Conservation (phyloP, 1,140 invertebrate species). For the Polypedilum vanderplanki region DNA sequence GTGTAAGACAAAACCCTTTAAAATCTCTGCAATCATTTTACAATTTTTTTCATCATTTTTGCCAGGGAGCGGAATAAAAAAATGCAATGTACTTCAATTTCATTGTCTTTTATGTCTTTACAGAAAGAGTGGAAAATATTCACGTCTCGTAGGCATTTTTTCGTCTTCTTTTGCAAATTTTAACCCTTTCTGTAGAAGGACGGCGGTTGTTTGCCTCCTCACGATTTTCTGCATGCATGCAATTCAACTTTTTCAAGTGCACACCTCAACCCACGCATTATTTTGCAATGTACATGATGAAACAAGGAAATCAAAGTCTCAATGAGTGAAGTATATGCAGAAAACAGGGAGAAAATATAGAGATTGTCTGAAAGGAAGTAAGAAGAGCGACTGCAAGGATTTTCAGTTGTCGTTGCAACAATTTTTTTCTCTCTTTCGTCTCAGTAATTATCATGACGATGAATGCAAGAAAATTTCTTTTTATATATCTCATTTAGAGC, state of each 20-base stretch:
- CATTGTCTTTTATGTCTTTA: slow-evolving; percentile 6
- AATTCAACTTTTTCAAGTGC: slow-evolving; percentile 25
- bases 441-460: neutral
- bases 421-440: neutral
- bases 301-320: neutral
- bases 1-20: slow-evolving; percentile 17
- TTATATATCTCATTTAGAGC: too few relatives aligned
- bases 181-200: neutral
- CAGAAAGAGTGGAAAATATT: neutral
- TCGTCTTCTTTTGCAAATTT: too few relatives aligned
- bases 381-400: neutral
- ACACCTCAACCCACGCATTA: slow-evolving; percentile 1
- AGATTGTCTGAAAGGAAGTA: neutral
- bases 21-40: neutral
- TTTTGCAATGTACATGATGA: too few relatives aligned
- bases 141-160: slow-evolving; percentile 11
- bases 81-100: slow-evolving; percentile 11
- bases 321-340: neutral
- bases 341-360: neutral
- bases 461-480: too few relatives aligned
- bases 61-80: neutral
- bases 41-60: neutral
- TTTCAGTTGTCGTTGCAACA: neutral
- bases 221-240: slow-evolving; percentile 8
- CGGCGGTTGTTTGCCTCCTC: neutral